phyloP scores from a whole-genome alignment of 2,888 invertebrate species.

The Azorinus chamasolen region DNA sequence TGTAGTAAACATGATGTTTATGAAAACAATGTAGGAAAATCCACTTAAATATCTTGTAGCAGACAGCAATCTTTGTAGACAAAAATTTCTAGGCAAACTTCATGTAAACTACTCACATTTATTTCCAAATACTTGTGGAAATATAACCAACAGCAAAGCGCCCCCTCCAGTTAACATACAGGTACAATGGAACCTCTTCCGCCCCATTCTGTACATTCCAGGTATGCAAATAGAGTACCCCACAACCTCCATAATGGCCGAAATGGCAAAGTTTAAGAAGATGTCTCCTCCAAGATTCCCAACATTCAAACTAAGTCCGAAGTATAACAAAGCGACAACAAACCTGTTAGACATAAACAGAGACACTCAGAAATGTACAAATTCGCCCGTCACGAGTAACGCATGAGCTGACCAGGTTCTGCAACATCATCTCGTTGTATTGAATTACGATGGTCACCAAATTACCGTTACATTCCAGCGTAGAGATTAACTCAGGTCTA shows the following conservation, averaged over 20 bases:
- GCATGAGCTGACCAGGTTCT: too few relatives aligned
- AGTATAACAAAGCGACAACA: conserved; percentile 2
- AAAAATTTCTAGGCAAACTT: too few relatives aligned
- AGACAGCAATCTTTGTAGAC: too few relatives aligned
- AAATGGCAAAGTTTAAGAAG: conserved; percentile 18
- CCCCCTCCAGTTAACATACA: conserved; percentile 13
- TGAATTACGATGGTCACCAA: too few relatives aligned
- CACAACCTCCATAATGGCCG: conserved; percentile 20
- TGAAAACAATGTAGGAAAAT: too few relatives aligned
- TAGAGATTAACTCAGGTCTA: too few relatives aligned
- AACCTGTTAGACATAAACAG: conserved; percentile 5
- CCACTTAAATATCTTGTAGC: too few relatives aligned
- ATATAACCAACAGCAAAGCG: conserved; percentile 10
- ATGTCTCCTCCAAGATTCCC: conserved; percentile 23
- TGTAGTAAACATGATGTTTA: too few relatives aligned
- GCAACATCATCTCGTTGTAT: too few relatives aligned
- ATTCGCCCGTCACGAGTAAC: too few relatives aligned
- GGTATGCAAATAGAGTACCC: conserved; percentile 27
- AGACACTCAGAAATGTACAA: too few relatives aligned
- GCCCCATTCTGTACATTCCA: neutral
- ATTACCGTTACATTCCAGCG: too few relatives aligned
- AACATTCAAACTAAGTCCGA: conserved; percentile 24
- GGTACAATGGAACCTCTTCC: conserved; percentile 23
- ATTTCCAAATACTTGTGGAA: conserved; percentile 11
- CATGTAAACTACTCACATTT: neutral